Evolutionary conservation across 2,888 invertebrate genomes (phyloP), one percentile per base, ranked within the genome.

Genomic region (Amblyteles armatorius): DNA sequence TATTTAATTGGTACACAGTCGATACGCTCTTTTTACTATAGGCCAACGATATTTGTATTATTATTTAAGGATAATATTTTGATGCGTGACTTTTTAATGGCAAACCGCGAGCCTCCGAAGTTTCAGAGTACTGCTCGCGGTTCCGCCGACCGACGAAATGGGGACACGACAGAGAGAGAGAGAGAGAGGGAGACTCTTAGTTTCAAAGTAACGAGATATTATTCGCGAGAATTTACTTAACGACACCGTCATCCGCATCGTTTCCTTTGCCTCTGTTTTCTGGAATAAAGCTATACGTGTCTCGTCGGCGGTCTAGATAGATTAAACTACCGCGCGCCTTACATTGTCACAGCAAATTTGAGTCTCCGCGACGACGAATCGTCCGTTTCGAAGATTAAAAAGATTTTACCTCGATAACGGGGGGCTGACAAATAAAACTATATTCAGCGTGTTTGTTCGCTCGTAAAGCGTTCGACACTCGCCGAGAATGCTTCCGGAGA

Each of bases 181-280:
- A 52, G 13, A 44, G n/a, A n/a, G n/a, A n/a, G n/a, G n/a, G n/a
- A n/a, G 13, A 44, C 44, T 0, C 16, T 2, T 48, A 48, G 44
- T 16, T 16, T 4, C 74, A 71, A 52, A 76, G 26, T 52, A 83
- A 83, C 69, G 80, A 81, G 71, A 74, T 80, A 79, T 82, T 82
- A 82, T 87, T 86, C 79, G 82, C 82, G 72, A 65, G 82, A 86
- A 86, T 87, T 86, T 77, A 63, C 78, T 77, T 79, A 74, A 83
- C 85, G 82, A 79, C 80, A 68, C 71, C 83, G 79, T 86, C 80
- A 79, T 68, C 77, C 72, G 73, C 79, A 63, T 44, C 13, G 74
- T 74, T 80, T 84, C 83, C 80, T 86, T 71, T 71, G 52, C 67
- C 48, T 68, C 68, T 40, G 68, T 69, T 81, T 76, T 76, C 78